Conservation (phyloP, 2,888 invertebrate species). For the Drosophila mercatorum region DNA sequence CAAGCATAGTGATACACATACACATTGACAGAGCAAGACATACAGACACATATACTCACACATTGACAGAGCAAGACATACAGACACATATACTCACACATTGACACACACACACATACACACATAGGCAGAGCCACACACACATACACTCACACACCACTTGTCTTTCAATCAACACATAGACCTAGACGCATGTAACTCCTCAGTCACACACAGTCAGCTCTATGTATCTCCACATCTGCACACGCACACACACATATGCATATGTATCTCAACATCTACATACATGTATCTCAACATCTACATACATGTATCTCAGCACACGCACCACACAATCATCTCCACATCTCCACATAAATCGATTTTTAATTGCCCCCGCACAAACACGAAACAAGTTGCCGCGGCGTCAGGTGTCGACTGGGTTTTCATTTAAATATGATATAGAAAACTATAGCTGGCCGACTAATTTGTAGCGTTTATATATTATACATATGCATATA, state of each 20-base stretch:
- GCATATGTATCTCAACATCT: background rate
- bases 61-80: no score
- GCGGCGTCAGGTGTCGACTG: constrained; percentile 45
- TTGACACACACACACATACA: background rate
- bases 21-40: no score
- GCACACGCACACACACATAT: background rate
- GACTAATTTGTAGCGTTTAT: constrained; percentile 68
- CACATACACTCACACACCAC: background rate
- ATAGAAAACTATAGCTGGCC: constrained; percentile 52
- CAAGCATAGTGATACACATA: no score
- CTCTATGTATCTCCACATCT: background rate
- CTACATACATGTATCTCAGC: background rate
- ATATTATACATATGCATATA: constrained; percentile 5
- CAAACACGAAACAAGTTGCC: constrained; percentile 19
- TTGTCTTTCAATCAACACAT: background rate
- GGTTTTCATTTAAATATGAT: constrained; percentile 45
- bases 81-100: no score
- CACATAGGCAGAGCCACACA: background rate
- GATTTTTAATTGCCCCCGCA: constrained; percentile 69
- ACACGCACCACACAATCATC: background rate
- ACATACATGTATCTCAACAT: background rate
- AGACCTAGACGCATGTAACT: background rate
- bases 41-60: no score
- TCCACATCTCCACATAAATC: constrained; percentile 55
- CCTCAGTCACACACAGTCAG: background rate